Evolutionary conservation across 1,140 invertebrate species (phyloP), one percentile per base, ranked within the genome.

Genomic region (Drepana arcuata): DNA sequence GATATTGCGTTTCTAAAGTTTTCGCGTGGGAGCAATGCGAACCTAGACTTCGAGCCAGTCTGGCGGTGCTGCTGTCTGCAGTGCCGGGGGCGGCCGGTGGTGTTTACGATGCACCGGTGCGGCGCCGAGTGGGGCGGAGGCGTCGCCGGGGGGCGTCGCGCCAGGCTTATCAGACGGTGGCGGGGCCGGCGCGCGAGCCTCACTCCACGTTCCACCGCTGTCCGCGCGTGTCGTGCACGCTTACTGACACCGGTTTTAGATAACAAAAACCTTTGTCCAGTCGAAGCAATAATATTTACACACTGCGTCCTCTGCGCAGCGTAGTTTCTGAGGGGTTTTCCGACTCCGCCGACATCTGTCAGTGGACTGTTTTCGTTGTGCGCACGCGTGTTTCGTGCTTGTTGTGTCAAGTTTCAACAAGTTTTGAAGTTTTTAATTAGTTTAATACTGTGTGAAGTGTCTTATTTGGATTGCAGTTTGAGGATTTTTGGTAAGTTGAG

Each of bases 231-330:
- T 67, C 55, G 70, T 67, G 56, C 50, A 69, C 59, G 63, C 48
- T 64, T 61, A 46, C 69, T 68, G 62, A 57, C 72, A 65, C 55
- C 60, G 61, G 67, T 69, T 73, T 70, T 72, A 75, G 66, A 75
- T 75, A 74, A 77, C 72, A 71, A 72, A 75, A 81, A 75, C 77
- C 73, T 81, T 81, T 81, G 77, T 81, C 77, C 73, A 74, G 71
- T 50, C 64, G 64, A 42, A 64, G 53, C 65, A 64, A 55, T 73
- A 81, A 78, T 81, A 81, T 81, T 80, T 72, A 77, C 71, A 62
- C 61, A 46, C 32, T 45, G 57, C 53, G 55, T 58, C 51, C 60
- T 57, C 52, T 44, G 48, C 57, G 41, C 43, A 53, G 65, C 63
- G 59, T 57, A 69, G 45, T 68, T 61, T 64, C 66, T 41, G 61